A percentile compares a stretch with the other conserved stretches of the same genome.
phyloP scores from a whole-genome alignment of 1,140 invertebrate species.

The Aphelenchoides fujianensis region DNA sequence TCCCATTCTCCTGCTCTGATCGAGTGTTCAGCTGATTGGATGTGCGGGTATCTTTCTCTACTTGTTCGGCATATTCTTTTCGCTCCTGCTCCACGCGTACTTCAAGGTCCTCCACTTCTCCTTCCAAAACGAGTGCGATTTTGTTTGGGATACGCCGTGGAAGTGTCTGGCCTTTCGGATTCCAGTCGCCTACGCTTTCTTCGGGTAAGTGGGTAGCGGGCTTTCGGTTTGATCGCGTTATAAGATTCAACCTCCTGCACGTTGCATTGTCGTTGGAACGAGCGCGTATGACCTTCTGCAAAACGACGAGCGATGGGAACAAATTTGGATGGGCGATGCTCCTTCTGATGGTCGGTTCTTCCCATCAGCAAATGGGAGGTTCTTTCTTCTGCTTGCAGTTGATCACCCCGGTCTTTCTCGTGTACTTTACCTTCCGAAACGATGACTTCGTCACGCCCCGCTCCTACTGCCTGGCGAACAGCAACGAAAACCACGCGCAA shows the following conservation, averaged over 20 bases:
- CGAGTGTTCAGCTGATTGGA: background rate
- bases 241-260: conserved; percentile 10
- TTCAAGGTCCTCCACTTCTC: background rate
- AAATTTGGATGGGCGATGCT: background rate
- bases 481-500: background rate
- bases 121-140: background rate
- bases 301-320: background rate
- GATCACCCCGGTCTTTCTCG: background rate
- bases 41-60: background rate
- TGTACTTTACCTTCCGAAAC: background rate
- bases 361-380: background rate
- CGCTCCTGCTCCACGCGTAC: background rate
- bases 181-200: background rate
- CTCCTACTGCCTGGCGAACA: background rate
- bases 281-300: background rate
- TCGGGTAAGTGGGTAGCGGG: too few species aligned
- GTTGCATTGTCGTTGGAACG: background rate
- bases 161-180: background rate
- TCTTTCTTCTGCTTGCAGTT: background rate
- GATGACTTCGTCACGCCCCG: background rate
- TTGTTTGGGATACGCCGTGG: background rate
- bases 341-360: background rate
- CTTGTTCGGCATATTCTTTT: background rate
- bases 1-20: background rate
- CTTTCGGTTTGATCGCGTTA: too few species aligned